These are phyloP conservation scores for Zaprionus ornatus DNA, from an alignment of 1,140 invertebrate genomes.

Conservation along the genomic window DNA sequence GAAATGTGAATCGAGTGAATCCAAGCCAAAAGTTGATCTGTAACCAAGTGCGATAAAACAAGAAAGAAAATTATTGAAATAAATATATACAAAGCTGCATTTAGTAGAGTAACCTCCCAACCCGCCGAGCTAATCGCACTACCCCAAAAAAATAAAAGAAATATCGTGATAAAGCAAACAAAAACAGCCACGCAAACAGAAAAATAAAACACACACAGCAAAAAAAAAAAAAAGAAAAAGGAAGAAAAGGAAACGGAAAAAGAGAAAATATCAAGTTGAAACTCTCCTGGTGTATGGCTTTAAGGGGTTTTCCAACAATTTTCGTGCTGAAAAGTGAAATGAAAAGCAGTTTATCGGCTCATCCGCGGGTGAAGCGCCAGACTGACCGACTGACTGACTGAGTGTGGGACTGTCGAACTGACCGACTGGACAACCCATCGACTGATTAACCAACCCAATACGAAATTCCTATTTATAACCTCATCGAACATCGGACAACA, in stretches of 20 bases:
- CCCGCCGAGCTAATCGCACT: neutral
- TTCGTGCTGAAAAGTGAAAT: constrained; percentile 62
- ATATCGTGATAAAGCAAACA: constrained; percentile 20
- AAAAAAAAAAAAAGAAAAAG: neutral
- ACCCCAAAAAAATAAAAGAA: neutral
- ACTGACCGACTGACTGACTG: constrained; percentile 20
- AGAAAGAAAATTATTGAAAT: neutral
- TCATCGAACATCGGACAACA: constrained; percentile 21
- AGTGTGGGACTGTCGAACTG: neutral
- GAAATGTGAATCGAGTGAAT: constrained; percentile 43
- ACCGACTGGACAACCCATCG: neutral
- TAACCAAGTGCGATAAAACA: constrained; percentile 3
- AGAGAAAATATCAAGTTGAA: constrained; percentile 20
- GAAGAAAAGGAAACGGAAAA: constrained; percentile 11
- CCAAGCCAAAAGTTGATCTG: neutral
- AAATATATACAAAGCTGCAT: neutral
- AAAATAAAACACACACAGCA: constrained; percentile 14
- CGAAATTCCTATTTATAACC: constrained; percentile 77
- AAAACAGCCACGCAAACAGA: constrained; percentile 36
- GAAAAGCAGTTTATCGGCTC: constrained; percentile 44
- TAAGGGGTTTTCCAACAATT: constrained; percentile 60
- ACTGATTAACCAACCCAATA: constrained; percentile 22
- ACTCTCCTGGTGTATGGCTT: constrained; percentile 24
- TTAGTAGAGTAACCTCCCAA: neutral
- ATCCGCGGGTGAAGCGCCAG: constrained; percentile 50